phyloP scores from a whole-genome alignment of 2,888 invertebrate species.

The Diarsia brunnea region DNA sequence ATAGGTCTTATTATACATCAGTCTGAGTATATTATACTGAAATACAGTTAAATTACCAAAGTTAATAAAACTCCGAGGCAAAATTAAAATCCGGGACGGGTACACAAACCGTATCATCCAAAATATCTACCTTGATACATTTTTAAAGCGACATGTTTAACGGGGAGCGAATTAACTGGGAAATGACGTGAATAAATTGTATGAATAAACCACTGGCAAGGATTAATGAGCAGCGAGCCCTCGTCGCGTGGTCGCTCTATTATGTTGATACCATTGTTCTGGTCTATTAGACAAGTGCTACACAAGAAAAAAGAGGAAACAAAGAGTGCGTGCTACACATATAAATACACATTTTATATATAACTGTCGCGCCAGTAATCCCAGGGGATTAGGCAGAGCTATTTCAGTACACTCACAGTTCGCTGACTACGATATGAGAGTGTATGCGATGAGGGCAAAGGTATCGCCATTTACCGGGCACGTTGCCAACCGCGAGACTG shows the following conservation, averaged over 20 bases:
- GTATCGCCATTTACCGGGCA: constrained; percentile 46
- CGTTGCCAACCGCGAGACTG: constrained; percentile 45
- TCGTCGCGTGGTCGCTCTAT: constrained; percentile 70
- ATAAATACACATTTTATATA: constrained; percentile 14
- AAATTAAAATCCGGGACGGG: constrained; percentile 21
- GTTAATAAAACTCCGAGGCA: constrained; percentile 24
- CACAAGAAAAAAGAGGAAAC: constrained; percentile 49
- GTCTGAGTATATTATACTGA: neutral
- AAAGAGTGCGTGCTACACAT: constrained; percentile 38
- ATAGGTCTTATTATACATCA: neutral
- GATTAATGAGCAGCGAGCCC: constrained; percentile 82
- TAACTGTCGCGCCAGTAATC: constrained; percentile 39
- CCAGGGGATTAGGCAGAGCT: constrained; percentile 42
- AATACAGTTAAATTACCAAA: constrained; percentile 8
- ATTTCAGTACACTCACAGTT: constrained; percentile 39
- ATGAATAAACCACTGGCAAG: constrained; percentile 82
- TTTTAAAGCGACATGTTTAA: constrained; percentile 80
- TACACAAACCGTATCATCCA: constrained; percentile 45
- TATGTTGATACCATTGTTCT: constrained; percentile 63
- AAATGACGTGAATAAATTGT: constrained; percentile 85
- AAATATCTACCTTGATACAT: constrained; percentile 70
- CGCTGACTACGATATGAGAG: constrained; percentile 45
- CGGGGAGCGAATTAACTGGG: constrained; percentile 81
- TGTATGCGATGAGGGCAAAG: constrained; percentile 52
- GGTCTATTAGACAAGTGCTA: constrained; percentile 56